Conservation (phyloP, 1,140 invertebrate species). For the Chrysomallon squamiferum region DNA sequence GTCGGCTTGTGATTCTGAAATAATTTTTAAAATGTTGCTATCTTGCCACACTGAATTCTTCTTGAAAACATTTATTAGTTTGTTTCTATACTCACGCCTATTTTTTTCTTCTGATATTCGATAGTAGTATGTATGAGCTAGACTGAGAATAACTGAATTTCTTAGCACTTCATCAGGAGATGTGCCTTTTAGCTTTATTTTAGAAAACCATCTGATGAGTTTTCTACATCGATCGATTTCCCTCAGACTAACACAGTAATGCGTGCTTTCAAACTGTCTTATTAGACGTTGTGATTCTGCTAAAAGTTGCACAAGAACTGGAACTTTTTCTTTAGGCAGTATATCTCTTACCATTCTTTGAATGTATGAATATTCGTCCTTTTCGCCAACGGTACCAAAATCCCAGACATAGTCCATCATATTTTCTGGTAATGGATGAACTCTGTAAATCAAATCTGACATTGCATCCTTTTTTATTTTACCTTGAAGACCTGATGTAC, state of each 20-base stretch:
- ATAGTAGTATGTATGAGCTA: slow-evolving; percentile 43
- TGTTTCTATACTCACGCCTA: slow-evolving; percentile 21
- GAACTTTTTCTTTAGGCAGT: background rate
- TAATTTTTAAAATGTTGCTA: slow-evolving; percentile 2
- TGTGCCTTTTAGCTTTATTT: background rate
- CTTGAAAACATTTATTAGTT: slow-evolving; percentile 17
- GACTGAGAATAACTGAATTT: slow-evolving; percentile 29
- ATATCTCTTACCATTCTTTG: slow-evolving; percentile 14
- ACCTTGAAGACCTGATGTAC: slow-evolving; percentile 15
- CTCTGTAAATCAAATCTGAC: slow-evolving; percentile 27
- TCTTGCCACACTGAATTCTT: background rate
- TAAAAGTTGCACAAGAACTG: slow-evolving; percentile 10
- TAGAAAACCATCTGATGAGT: slow-evolving; percentile 23
- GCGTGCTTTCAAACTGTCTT: slow-evolving; percentile 8
- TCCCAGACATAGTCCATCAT: slow-evolving; percentile 38
- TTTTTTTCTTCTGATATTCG: slow-evolving; percentile 17
- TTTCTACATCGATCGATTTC: slow-evolving; percentile 23
- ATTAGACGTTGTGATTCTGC: slow-evolving; percentile 21
- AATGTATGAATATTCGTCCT: slow-evolving; percentile 26
- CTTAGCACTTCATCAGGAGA: background rate
- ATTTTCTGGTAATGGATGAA: slow-evolving; percentile 25
- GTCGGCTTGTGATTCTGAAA: slow-evolving; percentile 17
- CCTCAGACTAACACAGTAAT: slow-evolving; percentile 23
- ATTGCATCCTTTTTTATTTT: slow-evolving; percentile 19
- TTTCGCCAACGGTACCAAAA: slow-evolving; percentile 27